phyloP scores from a whole-genome alignment of 2,888 invertebrate species.

The Branchinecta sandiegonensis region DNA sequence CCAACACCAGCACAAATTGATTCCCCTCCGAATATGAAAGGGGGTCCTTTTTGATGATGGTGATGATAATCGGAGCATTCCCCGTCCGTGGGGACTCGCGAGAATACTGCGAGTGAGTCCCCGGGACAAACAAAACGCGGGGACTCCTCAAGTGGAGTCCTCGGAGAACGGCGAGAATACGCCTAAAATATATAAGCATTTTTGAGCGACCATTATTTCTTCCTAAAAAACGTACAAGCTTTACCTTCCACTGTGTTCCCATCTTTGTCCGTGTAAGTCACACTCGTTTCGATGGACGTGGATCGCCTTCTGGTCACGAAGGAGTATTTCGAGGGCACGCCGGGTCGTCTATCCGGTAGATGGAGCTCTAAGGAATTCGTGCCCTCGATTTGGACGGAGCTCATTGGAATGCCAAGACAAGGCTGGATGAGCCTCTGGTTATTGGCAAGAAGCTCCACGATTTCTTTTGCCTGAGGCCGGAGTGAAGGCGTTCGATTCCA shows the following conservation, averaged over 20 bases:
- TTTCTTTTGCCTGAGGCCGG: slow-evolving; percentile 59
- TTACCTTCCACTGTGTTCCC: slow-evolving; percentile 10
- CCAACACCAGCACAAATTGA: no score
- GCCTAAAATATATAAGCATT: no score
- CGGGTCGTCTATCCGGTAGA: slow-evolving; percentile 34
- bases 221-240: no score
- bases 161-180: no score
- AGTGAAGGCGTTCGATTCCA: slow-evolving; percentile 55
- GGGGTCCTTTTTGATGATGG: no score
- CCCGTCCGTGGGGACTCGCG: no score
- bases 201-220: no score
- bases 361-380: slow-evolving; percentile 44
- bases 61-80: no score
- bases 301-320: slow-evolving; percentile 19
- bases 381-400: slow-evolving; percentile 56
- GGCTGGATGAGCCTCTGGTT: slow-evolving; percentile 60
- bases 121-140: no score
- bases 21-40: no score
- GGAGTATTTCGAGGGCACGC: slow-evolving; percentile 16
- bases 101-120: no score
- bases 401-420: slow-evolving; percentile 57
- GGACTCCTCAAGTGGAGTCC: no score
- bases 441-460: slow-evolving; percentile 63
- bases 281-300: slow-evolving; percentile 5
- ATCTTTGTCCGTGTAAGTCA: slow-evolving; percentile 12